Percentiles rank a stretch among this genome's conserved stretches.
phyloP scores from a whole-genome alignment of 2,888 invertebrate genomes.

The Nymphalis c-album region DNA sequence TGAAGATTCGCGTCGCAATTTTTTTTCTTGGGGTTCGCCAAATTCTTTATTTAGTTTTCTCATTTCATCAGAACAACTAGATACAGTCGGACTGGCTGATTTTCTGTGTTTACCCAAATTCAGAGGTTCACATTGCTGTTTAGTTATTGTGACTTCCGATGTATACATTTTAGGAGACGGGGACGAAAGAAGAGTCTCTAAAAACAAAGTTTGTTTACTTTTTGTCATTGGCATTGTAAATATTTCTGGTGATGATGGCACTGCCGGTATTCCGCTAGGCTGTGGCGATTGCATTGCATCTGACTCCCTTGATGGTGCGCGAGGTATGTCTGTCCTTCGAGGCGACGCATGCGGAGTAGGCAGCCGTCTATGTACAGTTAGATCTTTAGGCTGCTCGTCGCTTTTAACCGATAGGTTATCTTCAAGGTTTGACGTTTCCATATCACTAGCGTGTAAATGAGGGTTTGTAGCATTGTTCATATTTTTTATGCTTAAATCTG shows the following conservation, averaged over 20 bases:
- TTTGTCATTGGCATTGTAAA: conserved; percentile 76
- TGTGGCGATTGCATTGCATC: conserved; percentile 88
- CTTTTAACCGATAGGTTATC: conserved; percentile 68
- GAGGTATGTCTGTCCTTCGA: conserved; percentile 71
- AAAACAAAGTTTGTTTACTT: conserved; percentile 79
- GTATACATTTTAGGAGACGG: conserved; percentile 82
- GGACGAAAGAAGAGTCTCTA: conserved; percentile 84
- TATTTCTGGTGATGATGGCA: conserved; percentile 86
- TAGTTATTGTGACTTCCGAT: conserved; percentile 79
- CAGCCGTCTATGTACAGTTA: conserved; percentile 79
- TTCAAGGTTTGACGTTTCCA: conserved; percentile 56
- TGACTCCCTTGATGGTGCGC: conserved; percentile 85
- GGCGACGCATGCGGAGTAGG: conserved; percentile 73
- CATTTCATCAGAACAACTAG: conserved; percentile 88
- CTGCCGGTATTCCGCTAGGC: conserved; percentile 86
- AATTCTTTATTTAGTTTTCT: conserved; percentile 80
- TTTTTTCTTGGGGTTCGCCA: conserved; percentile 75
- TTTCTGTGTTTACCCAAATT: conserved; percentile 85
- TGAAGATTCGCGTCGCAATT: conserved; percentile 59
- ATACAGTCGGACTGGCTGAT: conserved; percentile 86
- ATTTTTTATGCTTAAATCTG: conserved; percentile 79
- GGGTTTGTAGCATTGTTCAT: conserved; percentile 55
- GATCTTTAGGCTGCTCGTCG: conserved; percentile 83
- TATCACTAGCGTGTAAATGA: conserved; percentile 46
- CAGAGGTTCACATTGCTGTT: conserved; percentile 84